A percentile compares a stretch with the other conserved stretches of the same genome.
Evolutionary conservation across 2,113 vertebrate genomes (phyloP).

Genomic region (Oophaga pumilio): DNA sequence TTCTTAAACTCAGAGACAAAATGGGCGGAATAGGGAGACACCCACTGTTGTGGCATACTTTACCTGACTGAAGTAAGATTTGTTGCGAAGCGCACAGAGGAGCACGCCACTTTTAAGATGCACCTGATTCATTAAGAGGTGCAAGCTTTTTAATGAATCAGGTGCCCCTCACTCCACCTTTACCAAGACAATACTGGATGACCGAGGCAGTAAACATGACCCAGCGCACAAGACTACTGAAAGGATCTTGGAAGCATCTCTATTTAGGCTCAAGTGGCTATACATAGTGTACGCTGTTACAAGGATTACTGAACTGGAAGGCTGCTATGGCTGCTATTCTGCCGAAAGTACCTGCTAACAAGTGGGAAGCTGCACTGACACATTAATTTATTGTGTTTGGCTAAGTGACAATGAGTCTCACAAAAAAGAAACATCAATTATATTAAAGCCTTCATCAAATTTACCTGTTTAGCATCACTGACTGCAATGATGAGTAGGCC

Average conservation of each 20-base stretch:
- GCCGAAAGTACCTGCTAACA: slow-evolving; percentile 30
- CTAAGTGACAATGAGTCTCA: slow-evolving; percentile 41
- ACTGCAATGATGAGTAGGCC: slow-evolving; percentile 62
- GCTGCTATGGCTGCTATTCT: neutral
- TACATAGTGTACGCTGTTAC: neutral
- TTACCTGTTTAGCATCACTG: slow-evolving; percentile 53
- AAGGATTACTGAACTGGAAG: slow-evolving; percentile 21
- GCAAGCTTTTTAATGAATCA: neutral
- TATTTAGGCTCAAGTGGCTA: slow-evolving; percentile 18
- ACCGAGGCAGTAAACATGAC: neutral
- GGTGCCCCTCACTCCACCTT: neutral
- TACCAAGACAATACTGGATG: neutral
- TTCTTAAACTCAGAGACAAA: too few relatives aligned
- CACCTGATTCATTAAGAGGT: too few relatives aligned
- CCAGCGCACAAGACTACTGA: neutral
- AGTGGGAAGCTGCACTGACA: slow-evolving; percentile 40
- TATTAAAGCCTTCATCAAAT: slow-evolving; percentile 49
- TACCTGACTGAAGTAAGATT: too few relatives aligned
- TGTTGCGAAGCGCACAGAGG: too few relatives aligned
- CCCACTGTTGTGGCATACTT: too few relatives aligned
- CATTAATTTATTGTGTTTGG: slow-evolving; percentile 53
- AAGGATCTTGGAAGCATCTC: neutral
- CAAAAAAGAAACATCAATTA: slow-evolving; percentile 52
- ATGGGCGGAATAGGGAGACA: too few relatives aligned
- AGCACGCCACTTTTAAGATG: too few relatives aligned